Conservation (phyloP, 64 coral and sea anemone species). For the Acropora tenuis region DNA sequence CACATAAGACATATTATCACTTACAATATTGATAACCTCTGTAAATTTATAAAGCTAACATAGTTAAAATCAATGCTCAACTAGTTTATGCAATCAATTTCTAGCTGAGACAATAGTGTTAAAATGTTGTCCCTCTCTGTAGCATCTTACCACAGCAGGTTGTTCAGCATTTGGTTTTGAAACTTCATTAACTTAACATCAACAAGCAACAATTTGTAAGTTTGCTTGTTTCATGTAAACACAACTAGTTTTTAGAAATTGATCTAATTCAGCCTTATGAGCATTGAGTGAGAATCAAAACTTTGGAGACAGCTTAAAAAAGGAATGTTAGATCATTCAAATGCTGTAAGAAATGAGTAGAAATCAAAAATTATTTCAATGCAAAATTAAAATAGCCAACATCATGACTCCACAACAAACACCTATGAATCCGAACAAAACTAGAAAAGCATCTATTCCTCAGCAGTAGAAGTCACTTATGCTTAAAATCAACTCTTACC, state of each 20-base stretch:
- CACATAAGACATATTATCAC: no score
- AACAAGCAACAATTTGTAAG: neutral
- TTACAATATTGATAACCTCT: neutral
- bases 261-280: no score
- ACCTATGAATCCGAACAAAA: neutral
- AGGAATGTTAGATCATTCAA: neutral
- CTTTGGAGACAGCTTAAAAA: neutral
- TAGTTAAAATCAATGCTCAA: neutral
- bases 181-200: neutral
- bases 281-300: neutral
- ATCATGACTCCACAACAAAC: neutral
- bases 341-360: neutral
- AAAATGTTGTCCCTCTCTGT: neutral
- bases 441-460: neutral
- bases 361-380: neutral
- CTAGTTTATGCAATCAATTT: neutral
- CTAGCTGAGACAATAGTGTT: neutral
- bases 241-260: neutral
- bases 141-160: neutral
- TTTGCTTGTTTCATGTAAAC: slow-evolving; percentile 1
- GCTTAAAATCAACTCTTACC: neutral
- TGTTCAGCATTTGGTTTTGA: neutral
- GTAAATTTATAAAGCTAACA: neutral
- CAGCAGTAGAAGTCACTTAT: neutral
- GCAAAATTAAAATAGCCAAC: neutral